Conservation (phyloP, 2,113 vertebrate genomes). For the Calidris pygmaea region DNA sequence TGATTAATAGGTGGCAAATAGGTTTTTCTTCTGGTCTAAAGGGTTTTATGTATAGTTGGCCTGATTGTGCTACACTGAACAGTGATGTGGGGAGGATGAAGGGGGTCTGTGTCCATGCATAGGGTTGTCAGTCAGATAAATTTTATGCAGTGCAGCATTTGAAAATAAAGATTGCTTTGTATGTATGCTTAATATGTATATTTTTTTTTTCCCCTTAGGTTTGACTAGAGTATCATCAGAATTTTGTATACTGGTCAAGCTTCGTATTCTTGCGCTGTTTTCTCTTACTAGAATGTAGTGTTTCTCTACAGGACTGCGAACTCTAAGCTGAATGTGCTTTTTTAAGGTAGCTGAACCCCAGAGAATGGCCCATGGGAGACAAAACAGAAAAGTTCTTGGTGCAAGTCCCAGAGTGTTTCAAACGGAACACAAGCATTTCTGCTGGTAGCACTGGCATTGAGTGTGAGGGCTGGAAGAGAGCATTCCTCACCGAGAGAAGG, state of each 20-base stretch:
- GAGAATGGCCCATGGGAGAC: neutral
- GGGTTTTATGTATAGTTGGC: neutral
- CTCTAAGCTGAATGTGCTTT: neutral
- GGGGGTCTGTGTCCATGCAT: neutral
- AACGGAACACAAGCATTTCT: neutral
- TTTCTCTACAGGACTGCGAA: neutral
- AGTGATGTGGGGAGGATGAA: neutral
- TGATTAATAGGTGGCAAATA: neutral
- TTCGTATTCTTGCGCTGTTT: neutral
- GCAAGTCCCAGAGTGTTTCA: neutral
- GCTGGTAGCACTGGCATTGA: neutral
- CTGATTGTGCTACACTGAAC: neutral
- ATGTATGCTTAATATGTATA: too few species aligned
- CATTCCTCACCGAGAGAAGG: accelerated
- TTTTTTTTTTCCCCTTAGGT: neutral
- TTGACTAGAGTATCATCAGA: neutral
- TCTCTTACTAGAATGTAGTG: neutral
- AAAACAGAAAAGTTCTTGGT: neutral
- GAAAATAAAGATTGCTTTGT: slow-evolving; percentile 41
- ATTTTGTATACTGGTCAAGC: neutral
- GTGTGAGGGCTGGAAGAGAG: neutral
- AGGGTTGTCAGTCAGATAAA: neutral
- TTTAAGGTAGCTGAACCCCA: neutral
- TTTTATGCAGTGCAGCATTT: neutral
- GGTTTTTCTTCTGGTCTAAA: neutral